A percentile compares a stretch with the other conserved stretches of the same genome.
Evolutionary conservation across 2,888 invertebrate species (phyloP).

Genomic region (Sinelater perroti): DNA sequence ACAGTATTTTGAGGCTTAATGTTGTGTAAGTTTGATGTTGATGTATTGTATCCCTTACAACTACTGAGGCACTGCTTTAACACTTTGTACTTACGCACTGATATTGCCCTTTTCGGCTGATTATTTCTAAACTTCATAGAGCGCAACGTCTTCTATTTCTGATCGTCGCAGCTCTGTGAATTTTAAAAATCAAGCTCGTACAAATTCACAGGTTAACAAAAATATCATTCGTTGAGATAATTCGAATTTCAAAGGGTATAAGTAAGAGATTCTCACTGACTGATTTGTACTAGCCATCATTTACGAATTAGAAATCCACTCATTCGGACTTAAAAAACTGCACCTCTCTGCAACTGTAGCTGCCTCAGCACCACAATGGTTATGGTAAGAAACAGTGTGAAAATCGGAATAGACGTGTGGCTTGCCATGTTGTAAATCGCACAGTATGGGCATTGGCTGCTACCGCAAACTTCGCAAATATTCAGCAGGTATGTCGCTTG

Average conservation of each 20-base stretch:
- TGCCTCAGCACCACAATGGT: slow-evolving; percentile 49
- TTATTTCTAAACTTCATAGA: no score
- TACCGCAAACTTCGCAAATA: slow-evolving; percentile 94
- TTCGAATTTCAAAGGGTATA: no score
- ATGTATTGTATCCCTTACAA: slow-evolving; percentile 9
- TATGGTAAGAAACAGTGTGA: slow-evolving; percentile 47
- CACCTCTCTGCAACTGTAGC: slow-evolving; percentile 32
- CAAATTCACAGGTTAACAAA: no score
- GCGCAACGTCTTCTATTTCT: no score
- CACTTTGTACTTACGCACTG: slow-evolving; percentile 33
- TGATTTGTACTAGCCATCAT: no score
- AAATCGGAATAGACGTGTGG: slow-evolving; percentile 50
- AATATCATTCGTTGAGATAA: no score
- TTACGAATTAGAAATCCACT: neutral
- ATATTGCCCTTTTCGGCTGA: no score
- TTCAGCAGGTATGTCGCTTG: slow-evolving; percentile 86
- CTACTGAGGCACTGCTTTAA: slow-evolving; percentile 34
- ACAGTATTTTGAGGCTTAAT: slow-evolving; percentile 2
- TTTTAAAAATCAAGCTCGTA: slow-evolving; percentile 1
- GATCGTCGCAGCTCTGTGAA: no score
- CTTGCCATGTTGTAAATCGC: slow-evolving; percentile 79
- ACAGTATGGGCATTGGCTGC: slow-evolving; percentile 93
- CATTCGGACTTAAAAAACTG: slow-evolving; percentile 37
- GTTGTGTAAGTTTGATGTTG: slow-evolving; percentile 10
- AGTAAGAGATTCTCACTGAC: no score